Conservation (phyloP, 2,113 vertebrate genomes). For the Corythornis cristatus region DNA sequence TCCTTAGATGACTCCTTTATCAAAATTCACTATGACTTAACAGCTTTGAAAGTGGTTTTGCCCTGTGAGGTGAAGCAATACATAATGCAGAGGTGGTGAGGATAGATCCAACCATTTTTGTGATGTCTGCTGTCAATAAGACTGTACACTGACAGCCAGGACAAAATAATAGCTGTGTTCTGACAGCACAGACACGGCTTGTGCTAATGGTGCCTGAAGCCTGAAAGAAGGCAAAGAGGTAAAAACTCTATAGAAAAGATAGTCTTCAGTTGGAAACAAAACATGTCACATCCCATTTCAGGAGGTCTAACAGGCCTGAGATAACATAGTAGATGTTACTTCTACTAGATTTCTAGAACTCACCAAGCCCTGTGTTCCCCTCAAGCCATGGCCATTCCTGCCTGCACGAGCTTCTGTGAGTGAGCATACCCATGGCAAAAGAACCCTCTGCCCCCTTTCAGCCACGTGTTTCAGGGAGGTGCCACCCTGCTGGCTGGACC, state of each 20-base stretch:
- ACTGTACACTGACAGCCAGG: neutral
- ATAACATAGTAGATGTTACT: neutral
- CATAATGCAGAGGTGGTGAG: neutral
- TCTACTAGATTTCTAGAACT: neutral
- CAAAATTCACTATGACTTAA: neutral
- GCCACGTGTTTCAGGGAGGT: neutral
- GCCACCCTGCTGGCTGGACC: neutral
- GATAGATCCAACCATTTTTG: neutral
- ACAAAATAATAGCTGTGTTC: neutral
- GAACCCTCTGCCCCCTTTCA: neutral
- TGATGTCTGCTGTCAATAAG: neutral
- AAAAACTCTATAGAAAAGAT: neutral
- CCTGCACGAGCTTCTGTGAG: neutral
- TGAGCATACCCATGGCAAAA: neutral
- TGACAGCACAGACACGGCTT: neutral
- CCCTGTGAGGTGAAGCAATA: neutral
- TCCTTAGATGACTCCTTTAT: neutral
- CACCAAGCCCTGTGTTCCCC: rapidly evolving
- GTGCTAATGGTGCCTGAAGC: neutral
- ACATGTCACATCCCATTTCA: neutral
- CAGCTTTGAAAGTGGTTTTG: neutral
- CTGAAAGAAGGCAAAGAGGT: neutral
- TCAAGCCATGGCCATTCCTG: neutral
- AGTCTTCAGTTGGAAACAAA: neutral
- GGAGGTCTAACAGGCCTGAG: neutral